phyloP scores from a whole-genome alignment of 1,140 invertebrate genomes.

The Conus ventricosus region DNA sequence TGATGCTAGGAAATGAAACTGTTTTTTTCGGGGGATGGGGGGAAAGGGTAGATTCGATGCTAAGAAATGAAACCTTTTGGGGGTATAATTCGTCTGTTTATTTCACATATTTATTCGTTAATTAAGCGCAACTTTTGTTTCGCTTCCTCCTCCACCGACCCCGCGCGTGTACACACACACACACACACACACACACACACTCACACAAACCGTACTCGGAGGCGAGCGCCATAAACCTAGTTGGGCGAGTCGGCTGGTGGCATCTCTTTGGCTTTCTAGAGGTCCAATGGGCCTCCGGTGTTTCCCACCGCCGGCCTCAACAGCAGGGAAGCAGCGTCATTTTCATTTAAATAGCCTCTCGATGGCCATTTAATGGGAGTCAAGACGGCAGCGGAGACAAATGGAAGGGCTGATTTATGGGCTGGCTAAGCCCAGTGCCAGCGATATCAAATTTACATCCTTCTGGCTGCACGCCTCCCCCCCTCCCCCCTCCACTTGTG shows the following conservation, averaged over 20 bases:
- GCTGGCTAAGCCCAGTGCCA: conserved; percentile 37
- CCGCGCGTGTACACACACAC: no score
- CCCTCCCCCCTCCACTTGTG: not conserved
- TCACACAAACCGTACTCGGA: not conserved
- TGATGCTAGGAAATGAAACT: not conserved
- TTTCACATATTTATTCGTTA: no score
- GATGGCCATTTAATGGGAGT: conserved; percentile 48
- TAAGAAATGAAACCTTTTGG: no score
- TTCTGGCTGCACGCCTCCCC: not conserved
- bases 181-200: not conserved
- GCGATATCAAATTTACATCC: conserved; percentile 46
- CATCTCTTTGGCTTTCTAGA: conserved; percentile 5
- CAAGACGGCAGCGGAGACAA: conserved; percentile 38
- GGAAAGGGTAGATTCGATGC: no score
- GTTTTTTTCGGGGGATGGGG: no score
- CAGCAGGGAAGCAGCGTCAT: conserved; percentile 39
- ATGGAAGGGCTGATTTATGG: conserved; percentile 48
- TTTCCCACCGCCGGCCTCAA: conserved; percentile 27
- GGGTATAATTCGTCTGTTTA: no score
- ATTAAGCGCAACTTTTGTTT: no score
- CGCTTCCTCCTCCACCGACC: no score
- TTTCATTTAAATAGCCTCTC: conserved; percentile 50
- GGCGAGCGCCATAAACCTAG: not conserved
- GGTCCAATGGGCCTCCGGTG: not conserved
- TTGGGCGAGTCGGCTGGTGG: not conserved